These are phyloP conservation scores for Chlorops oryzae DNA, from an alignment of 1,140 invertebrate genomes.

Conservation along the genomic window DNA sequence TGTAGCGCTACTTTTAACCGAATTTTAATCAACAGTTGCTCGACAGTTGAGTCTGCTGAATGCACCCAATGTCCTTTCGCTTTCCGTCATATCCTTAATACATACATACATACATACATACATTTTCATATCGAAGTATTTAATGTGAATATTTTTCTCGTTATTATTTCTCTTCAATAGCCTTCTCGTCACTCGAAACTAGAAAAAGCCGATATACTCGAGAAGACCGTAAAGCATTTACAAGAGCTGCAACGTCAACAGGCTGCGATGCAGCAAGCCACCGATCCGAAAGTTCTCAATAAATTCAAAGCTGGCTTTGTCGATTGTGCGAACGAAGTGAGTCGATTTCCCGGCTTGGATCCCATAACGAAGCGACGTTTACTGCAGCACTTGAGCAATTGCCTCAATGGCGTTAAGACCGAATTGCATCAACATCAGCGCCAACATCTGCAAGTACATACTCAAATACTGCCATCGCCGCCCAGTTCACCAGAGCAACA, in stretches of 20 bases:
- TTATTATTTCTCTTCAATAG: constrained; percentile 51
- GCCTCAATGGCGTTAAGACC: constrained; percentile 53
- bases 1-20: too few relatives aligned
- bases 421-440: constrained; percentile 46
- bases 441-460: constrained; percentile 40
- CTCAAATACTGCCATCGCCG: constrained; percentile 48
- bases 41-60: too few relatives aligned
- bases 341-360: constrained; percentile 68
- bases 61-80: too few relatives aligned
- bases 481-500: constrained; percentile 47
- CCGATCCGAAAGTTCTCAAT: constrained; percentile 70
- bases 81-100: too few relatives aligned
- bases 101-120: too few relatives aligned
- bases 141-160: too few relatives aligned
- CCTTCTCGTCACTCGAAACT: constrained; percentile 86
- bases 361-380: constrained; percentile 63
- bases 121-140: too few relatives aligned
- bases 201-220: constrained; percentile 94
- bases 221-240: constrained; percentile 92
- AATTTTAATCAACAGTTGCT: too few relatives aligned
- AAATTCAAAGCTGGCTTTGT: constrained; percentile 84
- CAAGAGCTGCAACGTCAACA: constrained; percentile 74
- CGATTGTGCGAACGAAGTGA: constrained; percentile 80
- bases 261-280: constrained; percentile 63
- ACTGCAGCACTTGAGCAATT: constrained; percentile 65